Base-by-base conservation (phyloP, 2,113 vertebrate species). In the Vidua macroura region DNA sequence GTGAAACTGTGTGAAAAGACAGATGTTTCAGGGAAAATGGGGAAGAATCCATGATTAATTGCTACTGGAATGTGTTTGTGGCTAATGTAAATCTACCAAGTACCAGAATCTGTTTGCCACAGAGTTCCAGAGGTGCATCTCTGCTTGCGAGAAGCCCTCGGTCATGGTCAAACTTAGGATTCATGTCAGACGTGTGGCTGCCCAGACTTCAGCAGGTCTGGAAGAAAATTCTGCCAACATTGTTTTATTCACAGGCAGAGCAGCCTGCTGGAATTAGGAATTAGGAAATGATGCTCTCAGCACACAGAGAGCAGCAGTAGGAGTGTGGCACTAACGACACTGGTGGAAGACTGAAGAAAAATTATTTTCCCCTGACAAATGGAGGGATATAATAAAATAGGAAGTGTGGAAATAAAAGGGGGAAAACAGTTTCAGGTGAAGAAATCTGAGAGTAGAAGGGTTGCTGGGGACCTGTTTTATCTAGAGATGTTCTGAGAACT, bases 271-370 rank as follows among this genome's bases (percentile, higher is more conserved):
- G 24, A 35, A 35, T 35, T 35, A 64, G 28, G 18, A 81, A 77
- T 69, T 0, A 39, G 22, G 15, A 72, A 84, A 81, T 69, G 0
- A 13, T 30, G 8, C 35, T 58, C 28, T 56, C 24, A 22, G 31
- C 1, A 0, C 28, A 12, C 0, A 1, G 8, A 58, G 23, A 78
- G 14, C 33, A 15, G 3, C 35, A 22, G 58, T 44, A 48, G 43
- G 24, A 84, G 6, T 16, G 44, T 56, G 35, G 27, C 51, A 30
- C 53, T 48, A 30, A 31, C 33, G 48, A 10, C 21, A n/a, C 9
- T 18, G 6, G 23, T 53, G 24, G 20, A 64, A 92, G 28, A 25
- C 12, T 22, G 52, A 63, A 81, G 37, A 39, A 52, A 77, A 69
- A 62, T 9, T 58, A 39, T 14, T 63, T 75, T 75, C 7, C 41